Conservation (phyloP, 2,797 vertebrate species). For the Hydrolagus colliei region DNA sequence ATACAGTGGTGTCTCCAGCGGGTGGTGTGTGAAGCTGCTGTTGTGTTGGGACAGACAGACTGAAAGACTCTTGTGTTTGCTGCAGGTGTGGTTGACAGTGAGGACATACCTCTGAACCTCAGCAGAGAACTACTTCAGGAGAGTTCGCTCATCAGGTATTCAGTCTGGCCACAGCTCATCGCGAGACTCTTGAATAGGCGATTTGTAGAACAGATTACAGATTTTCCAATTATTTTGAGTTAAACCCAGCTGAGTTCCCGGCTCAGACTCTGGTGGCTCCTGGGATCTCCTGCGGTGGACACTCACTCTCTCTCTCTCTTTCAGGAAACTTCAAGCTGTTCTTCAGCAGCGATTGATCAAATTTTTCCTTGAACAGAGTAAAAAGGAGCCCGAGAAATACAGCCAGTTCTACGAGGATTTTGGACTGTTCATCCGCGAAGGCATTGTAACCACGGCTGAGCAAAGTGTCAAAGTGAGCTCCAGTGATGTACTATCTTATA, state of each 20-base stretch:
- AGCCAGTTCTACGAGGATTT: slow-evolving; percentile 86
- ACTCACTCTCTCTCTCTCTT: neutral
- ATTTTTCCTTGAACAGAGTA: slow-evolving; percentile 88
- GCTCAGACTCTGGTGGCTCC: neutral
- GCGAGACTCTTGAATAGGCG: neutral
- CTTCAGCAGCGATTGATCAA: slow-evolving; percentile 85
- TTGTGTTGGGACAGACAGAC: neutral
- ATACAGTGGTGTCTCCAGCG: neutral
- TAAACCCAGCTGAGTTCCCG: neutral
- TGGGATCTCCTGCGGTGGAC: neutral
- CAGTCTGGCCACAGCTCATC: neutral
- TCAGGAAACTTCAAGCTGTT: slow-evolving; percentile 82
- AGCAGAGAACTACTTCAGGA: slow-evolving; percentile 95
- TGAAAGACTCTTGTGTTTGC: neutral
- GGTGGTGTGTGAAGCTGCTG: neutral
- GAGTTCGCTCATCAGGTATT: slow-evolving; percentile 82
- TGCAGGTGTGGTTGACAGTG: slow-evolving; percentile 92
- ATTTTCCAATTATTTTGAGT: neutral
- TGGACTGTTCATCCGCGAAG: slow-evolving; percentile 88
- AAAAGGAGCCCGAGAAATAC: slow-evolving; percentile 86
- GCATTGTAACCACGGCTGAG: slow-evolving; percentile 80
- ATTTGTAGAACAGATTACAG: neutral
- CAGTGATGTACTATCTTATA: neutral
- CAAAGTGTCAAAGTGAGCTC: slow-evolving; percentile 78
- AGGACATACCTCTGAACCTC: slow-evolving; percentile 92